These are phyloP conservation scores for Sylvicapra grimmia DNA, from an alignment of 2,113 vertebrate species.

Conservation along the genomic window DNA sequence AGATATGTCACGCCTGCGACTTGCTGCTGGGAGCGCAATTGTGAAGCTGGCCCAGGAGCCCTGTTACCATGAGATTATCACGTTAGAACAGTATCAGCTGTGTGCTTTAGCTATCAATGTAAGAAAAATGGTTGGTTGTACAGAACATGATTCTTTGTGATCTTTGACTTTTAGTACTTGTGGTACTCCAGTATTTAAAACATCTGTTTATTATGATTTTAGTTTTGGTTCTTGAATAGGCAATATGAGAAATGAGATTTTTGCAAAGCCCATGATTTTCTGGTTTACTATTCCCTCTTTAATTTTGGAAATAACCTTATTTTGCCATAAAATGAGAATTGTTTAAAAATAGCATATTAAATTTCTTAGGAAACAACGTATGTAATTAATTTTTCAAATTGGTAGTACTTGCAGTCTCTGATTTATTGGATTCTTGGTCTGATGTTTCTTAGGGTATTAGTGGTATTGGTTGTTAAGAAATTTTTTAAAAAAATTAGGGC, in stretches of 20 bases:
- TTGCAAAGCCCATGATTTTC: background rate
- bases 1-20: conserved; percentile 96
- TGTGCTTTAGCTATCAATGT: conserved; percentile 98
- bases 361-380: background rate
- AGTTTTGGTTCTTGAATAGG: background rate
- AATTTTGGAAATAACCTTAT: conserved; percentile 3
- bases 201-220: background rate
- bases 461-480: background rate
- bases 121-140: conserved; percentile 67
- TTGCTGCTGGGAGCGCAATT: conserved; percentile 94
- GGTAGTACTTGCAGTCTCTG: background rate
- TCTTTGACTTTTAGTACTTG: background rate
- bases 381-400: background rate
- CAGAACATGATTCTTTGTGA: background rate
- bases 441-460: background rate
- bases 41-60: conserved; percentile 97
- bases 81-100: conserved; percentile 96
- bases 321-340: background rate
- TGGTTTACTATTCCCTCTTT: background rate
- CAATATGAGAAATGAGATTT: background rate
- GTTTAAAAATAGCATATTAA: background rate
- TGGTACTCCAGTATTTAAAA: background rate
- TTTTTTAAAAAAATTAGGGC: background rate
- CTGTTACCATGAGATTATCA: conserved; percentile 99
- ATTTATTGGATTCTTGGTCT: background rate